Conservation (phyloP, 2,888 invertebrate species). For the Epinotia demarniana region DNA sequence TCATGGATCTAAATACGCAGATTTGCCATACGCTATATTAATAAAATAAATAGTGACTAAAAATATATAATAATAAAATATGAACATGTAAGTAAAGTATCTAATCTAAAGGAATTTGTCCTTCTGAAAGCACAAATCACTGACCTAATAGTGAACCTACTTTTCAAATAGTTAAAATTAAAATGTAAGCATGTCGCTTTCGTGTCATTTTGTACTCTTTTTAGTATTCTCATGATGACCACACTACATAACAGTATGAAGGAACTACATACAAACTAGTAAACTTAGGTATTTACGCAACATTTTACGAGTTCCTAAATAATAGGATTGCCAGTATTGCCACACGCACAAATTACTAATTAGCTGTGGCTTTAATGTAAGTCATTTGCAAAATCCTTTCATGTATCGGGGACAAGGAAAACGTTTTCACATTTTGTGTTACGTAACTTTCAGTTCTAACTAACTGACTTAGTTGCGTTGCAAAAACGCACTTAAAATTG, state of each 20-base stretch:
- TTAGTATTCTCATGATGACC: neutral
- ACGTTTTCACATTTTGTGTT: slow-evolving; percentile 21
- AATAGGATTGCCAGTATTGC: slow-evolving; percentile 36
- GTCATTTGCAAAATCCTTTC: slow-evolving; percentile 43
- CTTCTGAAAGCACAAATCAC: neutral
- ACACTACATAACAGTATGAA: neutral
- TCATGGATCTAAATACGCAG: too few species aligned
- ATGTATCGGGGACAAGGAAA: slow-evolving; percentile 43
- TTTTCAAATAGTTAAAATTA: neutral
- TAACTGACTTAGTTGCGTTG: neutral
- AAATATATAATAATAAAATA: too few species aligned
- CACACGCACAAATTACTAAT: slow-evolving; percentile 32
- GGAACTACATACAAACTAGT: slow-evolving; percentile 20
- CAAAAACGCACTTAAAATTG: neutral
- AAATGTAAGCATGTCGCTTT: neutral
- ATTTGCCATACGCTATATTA: too few species aligned
- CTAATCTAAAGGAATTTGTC: neutral
- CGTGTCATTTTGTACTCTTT: neutral
- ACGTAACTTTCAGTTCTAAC: slow-evolving; percentile 22
- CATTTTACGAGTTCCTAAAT: slow-evolving; percentile 18
- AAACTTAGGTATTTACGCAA: slow-evolving; percentile 36
- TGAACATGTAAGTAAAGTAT: neutral
- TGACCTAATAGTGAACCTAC: neutral
- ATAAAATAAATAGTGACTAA: too few species aligned
- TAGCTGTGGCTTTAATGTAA: slow-evolving; percentile 35